Conservation (phyloP, 2,113 vertebrate genomes). For the Turdus rufiventris region DNA sequence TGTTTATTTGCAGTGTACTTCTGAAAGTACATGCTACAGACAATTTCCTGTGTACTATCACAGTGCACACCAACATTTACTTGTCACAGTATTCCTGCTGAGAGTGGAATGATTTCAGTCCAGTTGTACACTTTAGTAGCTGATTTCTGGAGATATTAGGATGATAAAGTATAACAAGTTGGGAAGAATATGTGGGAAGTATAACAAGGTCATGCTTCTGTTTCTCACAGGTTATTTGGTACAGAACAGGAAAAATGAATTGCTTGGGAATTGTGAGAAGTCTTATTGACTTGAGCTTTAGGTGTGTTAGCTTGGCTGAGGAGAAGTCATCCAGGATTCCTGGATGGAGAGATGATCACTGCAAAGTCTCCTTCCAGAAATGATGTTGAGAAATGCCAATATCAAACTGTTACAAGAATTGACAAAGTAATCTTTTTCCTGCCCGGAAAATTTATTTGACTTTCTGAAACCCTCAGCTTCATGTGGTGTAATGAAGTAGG, state of each 20-base stretch:
- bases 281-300: neutral
- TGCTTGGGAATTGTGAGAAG: neutral
- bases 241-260: neutral
- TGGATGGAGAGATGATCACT: neutral
- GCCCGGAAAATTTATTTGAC: neutral
- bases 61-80: neutral
- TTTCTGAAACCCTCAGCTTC: neutral
- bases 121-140: neutral
- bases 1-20: neutral
- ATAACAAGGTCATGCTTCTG: neutral
- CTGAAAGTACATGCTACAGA: neutral
- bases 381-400: neutral
- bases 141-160: neutral
- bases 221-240: neutral
- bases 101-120: neutral
- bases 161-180: neutral
- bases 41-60: neutral
- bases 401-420: neutral
- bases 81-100: neutral
- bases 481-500: neutral
- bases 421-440: neutral
- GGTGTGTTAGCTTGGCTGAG: neutral
- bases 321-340: neutral
- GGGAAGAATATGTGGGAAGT: neutral
- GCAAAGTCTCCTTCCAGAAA: neutral